Conservation (phyloP, 2,888 invertebrate species). For the Tinea semifulvella region DNA sequence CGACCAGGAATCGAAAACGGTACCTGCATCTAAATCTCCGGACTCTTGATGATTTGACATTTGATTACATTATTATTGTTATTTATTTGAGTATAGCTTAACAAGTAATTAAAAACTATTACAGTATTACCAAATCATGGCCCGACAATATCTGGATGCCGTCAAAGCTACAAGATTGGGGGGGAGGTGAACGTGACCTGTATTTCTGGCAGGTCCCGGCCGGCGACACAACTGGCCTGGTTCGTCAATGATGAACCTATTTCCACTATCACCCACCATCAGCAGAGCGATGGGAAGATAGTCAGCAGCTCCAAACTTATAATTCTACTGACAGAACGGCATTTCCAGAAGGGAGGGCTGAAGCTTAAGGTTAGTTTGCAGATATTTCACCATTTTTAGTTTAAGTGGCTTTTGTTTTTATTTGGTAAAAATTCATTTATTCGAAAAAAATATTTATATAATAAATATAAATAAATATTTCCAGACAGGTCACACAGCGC, state of each 20-base stretch:
- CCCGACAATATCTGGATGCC: slow-evolving; percentile 76
- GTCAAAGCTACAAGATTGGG: slow-evolving; percentile 76
- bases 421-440: no score
- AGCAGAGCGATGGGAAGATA: slow-evolving; percentile 64
- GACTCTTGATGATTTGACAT: no score
- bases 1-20: no score
- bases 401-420: no score
- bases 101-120: no score
- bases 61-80: no score
- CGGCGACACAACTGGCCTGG: slow-evolving; percentile 80
- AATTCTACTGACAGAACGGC: slow-evolving; percentile 74
- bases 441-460: no score
- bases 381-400: background rate
- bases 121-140: slow-evolving; percentile 79
- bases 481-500: no score
- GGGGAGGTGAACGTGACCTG: slow-evolving; percentile 80
- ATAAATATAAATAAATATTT: no score
- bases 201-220: slow-evolving; percentile 78
- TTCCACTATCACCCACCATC: slow-evolving; percentile 34
- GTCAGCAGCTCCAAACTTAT: slow-evolving; percentile 75
- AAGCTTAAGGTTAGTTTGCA: slow-evolving; percentile 70
- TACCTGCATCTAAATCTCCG: no score
- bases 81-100: no score
- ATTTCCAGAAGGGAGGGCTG: slow-evolving; percentile 79
- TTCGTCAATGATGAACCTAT: slow-evolving; percentile 80